Conservation (phyloP, 1,140 invertebrate genomes). For the Hypothenemus hampei region DNA sequence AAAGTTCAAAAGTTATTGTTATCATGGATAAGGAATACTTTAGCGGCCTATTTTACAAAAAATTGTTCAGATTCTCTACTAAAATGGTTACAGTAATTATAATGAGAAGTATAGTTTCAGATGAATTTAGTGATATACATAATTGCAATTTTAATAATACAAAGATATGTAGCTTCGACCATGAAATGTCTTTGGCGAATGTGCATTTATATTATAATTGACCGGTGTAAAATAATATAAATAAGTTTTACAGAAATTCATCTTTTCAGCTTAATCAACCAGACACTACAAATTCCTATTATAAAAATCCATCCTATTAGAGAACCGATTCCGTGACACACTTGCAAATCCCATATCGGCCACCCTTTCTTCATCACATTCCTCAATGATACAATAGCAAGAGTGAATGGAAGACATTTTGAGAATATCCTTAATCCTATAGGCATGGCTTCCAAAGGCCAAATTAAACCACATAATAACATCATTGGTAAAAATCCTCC, state of each 20-base stretch:
- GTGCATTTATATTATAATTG: too few species aligned
- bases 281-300: slow-evolving; percentile 31
- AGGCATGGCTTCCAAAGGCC: slow-evolving; percentile 82
- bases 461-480: slow-evolving; percentile 81
- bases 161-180: too few species aligned
- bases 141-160: too few species aligned
- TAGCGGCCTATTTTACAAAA: too few species aligned
- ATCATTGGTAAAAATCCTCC: slow-evolving; percentile 86
- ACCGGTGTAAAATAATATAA: too few species aligned
- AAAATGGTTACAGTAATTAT: too few species aligned
- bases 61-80: too few species aligned
- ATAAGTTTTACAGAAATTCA: slow-evolving; percentile 10
- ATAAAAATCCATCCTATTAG: slow-evolving; percentile 32
- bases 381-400: slow-evolving; percentile 59
- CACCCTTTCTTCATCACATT: slow-evolving; percentile 51
- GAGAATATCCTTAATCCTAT: slow-evolving; percentile 52
- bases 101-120: too few species aligned
- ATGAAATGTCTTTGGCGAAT: too few species aligned
- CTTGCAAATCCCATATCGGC: slow-evolving; percentile 31
- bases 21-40: too few species aligned
- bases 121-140: too few species aligned
- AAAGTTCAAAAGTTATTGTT: too few species aligned
- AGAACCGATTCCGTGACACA: slow-evolving; percentile 34
- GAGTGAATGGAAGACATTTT: slow-evolving; percentile 59
- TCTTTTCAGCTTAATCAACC: slow-evolving; percentile 35